Evolutionary conservation across 2,113 vertebrate genomes (phyloP), one percentile per base, ranked within the genome.

Genomic region (Ochotona princeps): DNA sequence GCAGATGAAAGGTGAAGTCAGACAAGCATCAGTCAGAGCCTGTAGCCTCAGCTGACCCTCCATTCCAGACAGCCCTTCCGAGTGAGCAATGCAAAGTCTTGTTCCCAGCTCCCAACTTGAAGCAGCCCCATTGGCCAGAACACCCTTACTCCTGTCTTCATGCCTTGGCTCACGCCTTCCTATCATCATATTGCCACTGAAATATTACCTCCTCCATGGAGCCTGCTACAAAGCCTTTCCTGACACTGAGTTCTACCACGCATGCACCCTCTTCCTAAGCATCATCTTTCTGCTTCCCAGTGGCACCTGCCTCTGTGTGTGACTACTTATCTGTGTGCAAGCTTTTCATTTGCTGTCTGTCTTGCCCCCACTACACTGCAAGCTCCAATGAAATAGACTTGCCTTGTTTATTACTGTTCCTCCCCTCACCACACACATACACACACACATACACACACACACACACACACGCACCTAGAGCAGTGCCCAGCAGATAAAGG

Each of bases 331-430:
- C 30, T 17, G 66, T 14, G 28, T 21, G 26, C 20, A 81, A 69
- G n/a, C 60, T 54, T 82, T 60, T 83, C 44, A 21, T 14, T 74
- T 63, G 61, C 11, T 26, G 23, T 65, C 65, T 9, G 23, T 32
- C 69, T 74, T 69, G 13, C 32, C 80, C 80, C 51, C 28, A 13
- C n/a, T 25, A 49, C 47, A 38, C 47, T 81, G 60, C 14, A 83
- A 60, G 18, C 44, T 76, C 49, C 38, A 30, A 13, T 66, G 87
- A 72, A 92, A 94, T 83, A 23, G 51, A 91, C 69, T 84, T 44
- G 38, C 38, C 86, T 67, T 63, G 8, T 44, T 61, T 25, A 28
- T 60, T 49, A 51, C 69, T 23, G 25, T 35, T 54, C 79, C 32
- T 26, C 30, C 38, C 38, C 38, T 44, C 38, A 44, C 38, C 38